These are phyloP conservation scores for Malachius bipustulatus DNA, from an alignment of 2,888 invertebrate genomes.

Conservation along the genomic window DNA sequence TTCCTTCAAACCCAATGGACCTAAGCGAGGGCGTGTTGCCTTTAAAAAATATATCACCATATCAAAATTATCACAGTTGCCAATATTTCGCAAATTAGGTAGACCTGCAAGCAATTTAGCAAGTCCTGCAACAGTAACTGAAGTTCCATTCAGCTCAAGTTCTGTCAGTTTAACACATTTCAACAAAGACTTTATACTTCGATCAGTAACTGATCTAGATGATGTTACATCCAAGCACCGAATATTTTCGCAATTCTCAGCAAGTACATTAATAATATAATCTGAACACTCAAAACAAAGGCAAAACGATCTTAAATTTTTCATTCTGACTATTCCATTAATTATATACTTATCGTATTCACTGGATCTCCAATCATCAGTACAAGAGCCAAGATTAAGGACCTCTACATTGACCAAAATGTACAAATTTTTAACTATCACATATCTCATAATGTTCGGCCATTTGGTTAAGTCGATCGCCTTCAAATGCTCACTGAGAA, in stretches of 20 bases:
- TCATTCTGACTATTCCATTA: conserved; percentile 48
- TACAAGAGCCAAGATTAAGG: conserved; percentile 58
- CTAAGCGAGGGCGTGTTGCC: conserved; percentile 38
- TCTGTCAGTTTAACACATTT: conserved; percentile 46
- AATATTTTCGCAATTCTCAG: conserved; percentile 43
- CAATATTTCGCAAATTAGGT: conserved; percentile 52
- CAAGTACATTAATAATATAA: conserved; percentile 49
- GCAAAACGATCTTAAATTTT: conserved; percentile 48
- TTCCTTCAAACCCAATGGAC: conserved; percentile 45
- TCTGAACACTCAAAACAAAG: conserved; percentile 66
- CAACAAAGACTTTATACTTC: conserved; percentile 48
- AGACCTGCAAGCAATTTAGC: conserved; percentile 49
- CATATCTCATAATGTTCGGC: conserved; percentile 61
- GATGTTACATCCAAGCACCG: conserved; percentile 52
- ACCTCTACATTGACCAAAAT: conserved; percentile 51
- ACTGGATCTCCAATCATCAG: conserved; percentile 60
- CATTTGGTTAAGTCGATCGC: conserved; percentile 52
- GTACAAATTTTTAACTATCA: conserved; percentile 53
- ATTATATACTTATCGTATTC: conserved; percentile 56
- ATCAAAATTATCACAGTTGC: conserved; percentile 61
- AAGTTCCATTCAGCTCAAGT: conserved; percentile 55
- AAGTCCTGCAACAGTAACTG: conserved; percentile 51
- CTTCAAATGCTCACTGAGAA: conserved; percentile 50
- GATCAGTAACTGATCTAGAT: conserved; percentile 57
- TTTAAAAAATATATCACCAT: conserved; percentile 50